These are phyloP conservation scores for Oreochromis niloticus DNA, from an alignment of 2,113 vertebrate species.

Conservation along the genomic window DNA sequence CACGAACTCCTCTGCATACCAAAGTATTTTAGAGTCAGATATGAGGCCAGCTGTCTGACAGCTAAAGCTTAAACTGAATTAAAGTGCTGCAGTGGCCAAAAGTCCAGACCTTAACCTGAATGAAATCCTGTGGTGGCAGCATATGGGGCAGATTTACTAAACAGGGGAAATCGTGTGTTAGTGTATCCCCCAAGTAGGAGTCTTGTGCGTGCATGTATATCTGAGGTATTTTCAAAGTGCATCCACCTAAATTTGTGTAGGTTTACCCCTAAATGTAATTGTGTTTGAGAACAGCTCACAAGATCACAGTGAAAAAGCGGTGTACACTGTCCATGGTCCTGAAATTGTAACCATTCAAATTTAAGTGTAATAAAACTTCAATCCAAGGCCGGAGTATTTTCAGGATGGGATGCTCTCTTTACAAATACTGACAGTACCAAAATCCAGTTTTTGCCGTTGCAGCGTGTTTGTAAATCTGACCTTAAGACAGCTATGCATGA, in stretches of 20 bases:
- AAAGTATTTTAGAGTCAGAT: too few relatives aligned
- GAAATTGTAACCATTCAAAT: not conserved
- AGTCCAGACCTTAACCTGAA: not conserved
- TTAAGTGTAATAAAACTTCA: not conserved
- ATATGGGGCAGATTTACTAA: not conserved
- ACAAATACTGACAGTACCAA: not conserved
- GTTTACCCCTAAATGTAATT: not conserved
- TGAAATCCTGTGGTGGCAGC: not conserved
- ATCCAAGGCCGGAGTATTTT: not conserved
- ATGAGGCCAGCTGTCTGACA: too few relatives aligned
- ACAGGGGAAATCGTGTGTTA: too few relatives aligned
- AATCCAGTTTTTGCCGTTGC: not conserved
- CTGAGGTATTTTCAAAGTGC: too few relatives aligned
- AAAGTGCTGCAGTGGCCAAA: not conserved
- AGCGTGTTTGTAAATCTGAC: not conserved
- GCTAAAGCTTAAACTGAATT: not conserved
- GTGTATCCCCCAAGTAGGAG: too few relatives aligned
- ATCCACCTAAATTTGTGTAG: too few relatives aligned
- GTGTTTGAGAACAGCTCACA: not conserved
- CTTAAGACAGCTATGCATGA: not conserved
- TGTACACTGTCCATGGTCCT: not conserved
- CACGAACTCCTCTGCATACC: too few relatives aligned
- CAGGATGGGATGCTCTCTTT: not conserved
- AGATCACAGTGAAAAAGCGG: not conserved
- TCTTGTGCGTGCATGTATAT: too few relatives aligned